Conservation (phyloP, 2,113 vertebrate genomes). For the Solenodon paradoxus region DNA sequence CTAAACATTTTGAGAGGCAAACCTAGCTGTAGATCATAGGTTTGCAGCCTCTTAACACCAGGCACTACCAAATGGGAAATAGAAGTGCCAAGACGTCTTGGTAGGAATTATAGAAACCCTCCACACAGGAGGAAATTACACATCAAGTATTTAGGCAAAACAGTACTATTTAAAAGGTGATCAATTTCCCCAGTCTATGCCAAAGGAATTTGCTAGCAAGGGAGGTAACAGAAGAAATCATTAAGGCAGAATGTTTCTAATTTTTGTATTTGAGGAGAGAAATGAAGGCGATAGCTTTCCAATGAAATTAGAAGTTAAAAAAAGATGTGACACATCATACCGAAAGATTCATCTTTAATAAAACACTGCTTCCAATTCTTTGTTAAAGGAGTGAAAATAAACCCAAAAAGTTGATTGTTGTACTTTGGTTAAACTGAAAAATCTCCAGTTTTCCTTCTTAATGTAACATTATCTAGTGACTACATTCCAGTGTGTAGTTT, state of each 20-base stretch:
- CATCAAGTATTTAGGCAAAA: constrained; percentile 70
- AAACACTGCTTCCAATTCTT: background rate
- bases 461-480: background rate
- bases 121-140: constrained; percentile 69
- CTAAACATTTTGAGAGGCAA: background rate
- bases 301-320: constrained; percentile 63
- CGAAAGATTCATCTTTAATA: constrained; percentile 22
- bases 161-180: constrained; percentile 77
- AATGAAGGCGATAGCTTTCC: constrained; percentile 52
- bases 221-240: constrained; percentile 67
- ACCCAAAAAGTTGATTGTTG: background rate
- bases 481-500: background rate
- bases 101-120: constrained; percentile 77
- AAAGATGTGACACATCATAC: constrained; percentile 36
- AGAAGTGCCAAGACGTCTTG: constrained; percentile 74
- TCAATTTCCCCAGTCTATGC: constrained; percentile 72
- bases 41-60: background rate
- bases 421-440: background rate
- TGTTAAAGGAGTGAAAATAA: background rate
- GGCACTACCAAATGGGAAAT: constrained; percentile 51
- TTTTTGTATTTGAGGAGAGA: constrained; percentile 33
- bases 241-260: constrained; percentile 65
- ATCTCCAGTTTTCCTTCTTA: background rate
- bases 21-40: background rate
- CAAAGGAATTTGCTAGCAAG: constrained; percentile 71